Conservation (phyloP, 1,140 invertebrate species). For the Nasonia giraulti region DNA sequence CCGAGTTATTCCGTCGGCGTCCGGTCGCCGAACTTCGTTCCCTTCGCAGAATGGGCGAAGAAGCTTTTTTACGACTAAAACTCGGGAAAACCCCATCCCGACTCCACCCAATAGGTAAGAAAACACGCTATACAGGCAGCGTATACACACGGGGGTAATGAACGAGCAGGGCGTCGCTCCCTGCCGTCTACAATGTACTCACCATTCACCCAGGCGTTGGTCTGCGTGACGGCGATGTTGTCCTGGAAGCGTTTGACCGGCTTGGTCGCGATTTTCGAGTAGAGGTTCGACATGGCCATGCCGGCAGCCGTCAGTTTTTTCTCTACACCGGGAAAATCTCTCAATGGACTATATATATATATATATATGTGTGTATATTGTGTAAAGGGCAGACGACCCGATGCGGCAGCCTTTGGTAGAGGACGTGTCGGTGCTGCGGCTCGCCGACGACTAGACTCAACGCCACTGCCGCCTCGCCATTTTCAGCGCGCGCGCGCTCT, state of each 20-base stretch:
- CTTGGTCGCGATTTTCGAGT: constrained; percentile 83
- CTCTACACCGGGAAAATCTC: neutral
- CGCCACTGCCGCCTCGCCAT: constrained; percentile 11
- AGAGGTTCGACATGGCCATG: constrained; percentile 84
- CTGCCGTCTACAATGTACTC: constrained; percentile 66
- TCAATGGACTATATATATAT: too few species aligned
- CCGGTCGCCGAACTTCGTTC: too few species aligned
- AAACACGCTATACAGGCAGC: too few species aligned
- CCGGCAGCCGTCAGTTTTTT: constrained; percentile 46
- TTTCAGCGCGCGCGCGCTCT: constrained; percentile 40
- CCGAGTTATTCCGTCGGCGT: too few species aligned
- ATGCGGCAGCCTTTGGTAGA: neutral
- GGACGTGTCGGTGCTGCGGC: neutral
- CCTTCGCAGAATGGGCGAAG: too few species aligned
- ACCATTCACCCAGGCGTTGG: constrained; percentile 90
- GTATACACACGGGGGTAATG: neutral
- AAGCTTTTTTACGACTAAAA: too few species aligned
- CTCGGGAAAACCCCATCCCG: neutral
- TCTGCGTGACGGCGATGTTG: constrained; percentile 84
- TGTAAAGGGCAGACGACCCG: neutral
- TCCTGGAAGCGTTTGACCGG: constrained; percentile 81
- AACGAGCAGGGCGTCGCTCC: neutral
- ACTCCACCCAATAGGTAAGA: neutral
- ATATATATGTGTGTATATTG: too few species aligned
- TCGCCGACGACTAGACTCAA: constrained; percentile 26